Evolutionary conservation across 2,888 invertebrate species (phyloP), one percentile per base, ranked within the genome.

Genomic region (Ramazzottius varieornatus): DNA sequence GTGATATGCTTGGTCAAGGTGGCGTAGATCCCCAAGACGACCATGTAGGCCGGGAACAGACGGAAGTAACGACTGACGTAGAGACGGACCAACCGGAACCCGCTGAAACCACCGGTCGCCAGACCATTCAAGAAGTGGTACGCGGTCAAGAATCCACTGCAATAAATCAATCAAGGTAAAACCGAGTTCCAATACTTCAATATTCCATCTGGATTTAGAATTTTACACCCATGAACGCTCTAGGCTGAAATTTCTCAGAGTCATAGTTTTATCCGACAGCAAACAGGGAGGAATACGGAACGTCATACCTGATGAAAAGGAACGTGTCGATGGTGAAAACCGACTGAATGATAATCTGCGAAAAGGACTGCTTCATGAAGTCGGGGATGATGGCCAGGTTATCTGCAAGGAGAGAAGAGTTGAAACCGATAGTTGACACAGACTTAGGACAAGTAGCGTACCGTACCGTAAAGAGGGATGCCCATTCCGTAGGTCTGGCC

Each of bases 321-420:
- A 76, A 76, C 0, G 75, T 74, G 66, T 76, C 76, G 0, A 76
- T 76, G 24, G 75, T 72, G 46, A 75, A 71, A 16, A 74, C 73
- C 8, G 74, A 76, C 32, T 74, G 75, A 1, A 75, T 70, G n/a
- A 76, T 73, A 1, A 74, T 70, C 67, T 75, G 75, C 46, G 73
- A 75, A 63, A 73, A 73, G 66, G 75, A 74, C 65, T 72, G 68
- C 66, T 74, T 70, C 1, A 75, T 71, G 63, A 75, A 72, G n/a
- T 68, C 66, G 1, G 68, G 63, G 13, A 69, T 68, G 46, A 71
- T 69, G 32, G 70, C 46, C 24, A 70, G 66, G 64, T 71, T 71
- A 24, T 65, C 71, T 71, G 66, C 40, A 40, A 13, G 20, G 20
- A 20, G 8, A 40, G 20, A 40, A 40, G 40, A 40, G 20, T 40